Evolutionary conservation across 2,113 vertebrate genomes (phyloP).

Genomic region (Mirza zaza): DNA sequence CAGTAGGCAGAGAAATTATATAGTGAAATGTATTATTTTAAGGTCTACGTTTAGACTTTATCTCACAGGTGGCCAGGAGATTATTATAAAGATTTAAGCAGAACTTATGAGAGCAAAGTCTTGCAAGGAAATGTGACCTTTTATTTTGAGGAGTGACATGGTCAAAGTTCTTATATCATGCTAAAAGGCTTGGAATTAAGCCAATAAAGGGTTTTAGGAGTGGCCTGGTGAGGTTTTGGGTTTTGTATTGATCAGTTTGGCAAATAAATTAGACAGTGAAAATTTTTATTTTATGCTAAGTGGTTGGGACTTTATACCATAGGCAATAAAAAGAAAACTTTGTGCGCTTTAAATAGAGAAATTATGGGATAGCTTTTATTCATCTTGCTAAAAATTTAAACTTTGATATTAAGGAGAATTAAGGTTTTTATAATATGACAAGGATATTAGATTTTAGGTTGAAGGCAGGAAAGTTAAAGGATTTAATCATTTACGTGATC

Average conservation of each 20-base stretch:
- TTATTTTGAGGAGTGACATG: background rate
- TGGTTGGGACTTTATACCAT: background rate
- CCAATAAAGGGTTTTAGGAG: background rate
- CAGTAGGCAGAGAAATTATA: background rate
- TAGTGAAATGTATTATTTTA: background rate
- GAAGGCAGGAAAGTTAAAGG: background rate
- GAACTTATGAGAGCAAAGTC: background rate
- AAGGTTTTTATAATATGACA: background rate
- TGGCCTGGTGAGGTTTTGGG: background rate
- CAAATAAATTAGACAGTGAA: background rate
- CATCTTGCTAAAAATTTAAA: background rate
- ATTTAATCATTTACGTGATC: background rate
- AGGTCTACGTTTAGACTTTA: background rate
- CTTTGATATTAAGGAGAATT: background rate
- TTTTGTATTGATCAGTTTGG: background rate
- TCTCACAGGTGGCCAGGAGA: slow-evolving; percentile 1
- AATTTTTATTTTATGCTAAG: background rate
- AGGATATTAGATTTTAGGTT: background rate
- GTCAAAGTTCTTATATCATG: background rate
- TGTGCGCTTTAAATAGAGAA: background rate
- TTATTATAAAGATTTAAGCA: background rate
- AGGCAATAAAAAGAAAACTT: background rate
- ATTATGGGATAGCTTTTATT: background rate
- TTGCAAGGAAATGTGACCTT: background rate
- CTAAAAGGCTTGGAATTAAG: background rate